These are phyloP conservation scores for Tubiluchus corallicola DNA, from an alignment of 2,888 invertebrate genomes.

Conservation along the genomic window DNA sequence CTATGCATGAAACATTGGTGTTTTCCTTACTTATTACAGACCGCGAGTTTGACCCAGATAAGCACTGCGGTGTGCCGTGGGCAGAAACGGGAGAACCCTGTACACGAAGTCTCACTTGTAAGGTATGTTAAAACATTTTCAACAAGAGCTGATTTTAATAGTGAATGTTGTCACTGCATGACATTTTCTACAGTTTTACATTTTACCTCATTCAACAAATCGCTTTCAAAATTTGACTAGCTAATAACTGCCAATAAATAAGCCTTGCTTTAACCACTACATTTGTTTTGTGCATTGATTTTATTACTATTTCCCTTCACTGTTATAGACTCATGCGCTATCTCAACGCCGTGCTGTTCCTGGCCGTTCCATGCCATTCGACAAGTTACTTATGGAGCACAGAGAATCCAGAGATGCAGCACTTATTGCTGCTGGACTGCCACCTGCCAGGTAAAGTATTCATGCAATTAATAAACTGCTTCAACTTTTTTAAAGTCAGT, in stretches of 20 bases:
- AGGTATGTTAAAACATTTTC: slow-evolving; percentile 20
- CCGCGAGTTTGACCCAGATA: slow-evolving; percentile 58
- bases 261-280: no score
- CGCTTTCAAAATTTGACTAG: no score
- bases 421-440: no score
- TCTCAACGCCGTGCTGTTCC: slow-evolving; percentile 47
- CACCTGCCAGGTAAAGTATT: no score
- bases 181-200: slow-evolving; percentile 8
- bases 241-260: no score
- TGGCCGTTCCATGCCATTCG: slow-evolving; percentile 52
- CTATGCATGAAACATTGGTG: no score
- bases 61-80: slow-evolving; percentile 57
- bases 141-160: slow-evolving; percentile 5
- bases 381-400: slow-evolving; percentile 51
- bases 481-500: no score
- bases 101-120: slow-evolving; percentile 52
- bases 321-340: slow-evolving; percentile 39
- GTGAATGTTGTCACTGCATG: neutral
- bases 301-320: no score
- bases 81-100: slow-evolving; percentile 48
- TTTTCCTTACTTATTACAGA: no score
- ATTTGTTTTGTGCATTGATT: no score
- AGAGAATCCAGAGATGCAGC: slow-evolving; percentile 41
- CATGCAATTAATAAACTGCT: no score
- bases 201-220: no score